Conservation (phyloP, 2,888 invertebrate species). For the Palloptera scutellata region DNA sequence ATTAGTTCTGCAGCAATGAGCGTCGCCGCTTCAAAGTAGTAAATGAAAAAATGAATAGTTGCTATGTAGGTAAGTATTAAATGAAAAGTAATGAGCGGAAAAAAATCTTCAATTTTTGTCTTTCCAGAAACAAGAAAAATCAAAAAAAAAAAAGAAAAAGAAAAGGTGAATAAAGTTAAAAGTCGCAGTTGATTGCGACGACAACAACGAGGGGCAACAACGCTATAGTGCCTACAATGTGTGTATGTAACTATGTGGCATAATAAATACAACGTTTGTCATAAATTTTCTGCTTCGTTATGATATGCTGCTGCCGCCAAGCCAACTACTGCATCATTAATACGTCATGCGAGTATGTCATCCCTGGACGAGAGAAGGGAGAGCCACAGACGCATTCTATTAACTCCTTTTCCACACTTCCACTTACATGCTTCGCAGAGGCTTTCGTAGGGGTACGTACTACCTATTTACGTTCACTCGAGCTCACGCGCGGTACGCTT, state of each 20-base stretch:
- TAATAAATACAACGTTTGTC: constrained; percentile 37
- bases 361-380: no score
- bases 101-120: constrained; percentile 28
- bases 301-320: constrained; percentile 32
- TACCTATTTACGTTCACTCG: no score
- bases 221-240: neutral
- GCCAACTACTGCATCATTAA: constrained; percentile 17
- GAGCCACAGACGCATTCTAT: no score
- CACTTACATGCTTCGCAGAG: no score
- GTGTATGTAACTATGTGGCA: neutral
- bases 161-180: neutral
- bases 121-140: neutral
- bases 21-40: neutral
- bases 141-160: neutral
- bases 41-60: constrained; percentile 30
- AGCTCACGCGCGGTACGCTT: constrained; percentile 35
- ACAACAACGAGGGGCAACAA: neutral
- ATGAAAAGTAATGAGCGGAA: constrained; percentile 36
- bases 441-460: no score
- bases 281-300: constrained; percentile 49
- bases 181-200: neutral
- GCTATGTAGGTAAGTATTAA: constrained; percentile 7
- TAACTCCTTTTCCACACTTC: constrained; percentile 3
- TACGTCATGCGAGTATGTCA: constrained; percentile 16
- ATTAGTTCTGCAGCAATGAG: constrained; percentile 41